Evolutionary conservation across 1,140 invertebrate species (phyloP), one percentile per base, ranked within the genome.

Genomic region (Maconellicoccus hirsutus): DNA sequence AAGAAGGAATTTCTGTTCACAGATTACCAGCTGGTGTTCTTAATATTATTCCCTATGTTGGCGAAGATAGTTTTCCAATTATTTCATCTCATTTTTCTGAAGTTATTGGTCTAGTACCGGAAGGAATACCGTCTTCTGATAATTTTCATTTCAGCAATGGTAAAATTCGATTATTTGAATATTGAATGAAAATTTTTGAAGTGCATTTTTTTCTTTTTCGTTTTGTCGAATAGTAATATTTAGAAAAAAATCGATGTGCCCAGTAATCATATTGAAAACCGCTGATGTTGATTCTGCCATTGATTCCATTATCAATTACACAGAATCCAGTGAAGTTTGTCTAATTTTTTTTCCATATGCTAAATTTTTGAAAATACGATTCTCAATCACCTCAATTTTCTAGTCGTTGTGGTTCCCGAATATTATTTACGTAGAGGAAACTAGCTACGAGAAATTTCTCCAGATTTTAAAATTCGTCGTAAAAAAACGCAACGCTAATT

Each of bases 371-470:
- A 66, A 22, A 23, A 3, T 4, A 66, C 3, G 19, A 12, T 66
- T 66, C 8, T 23, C 10, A 23, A 23, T 66, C 16, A 23, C 25
- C 10, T 66, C 3, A 59, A 19, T 4, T 59, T 14, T 22, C 25
- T n/a, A 66, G 61, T 3, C 16, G 16, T 16, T 66, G 6, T 66
- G 61, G 61, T 66, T 23, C 25, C 61, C 61, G 1, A 66, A 66
- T 66, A 8, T 66, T 3, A 66, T 66, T 16, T 66, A 66, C 61
- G 61, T 66, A 4, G 61, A 66, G 25, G 61, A 66, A 66, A 12
- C 61, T 23, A 23, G 8, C 25, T 66, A 66, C 61, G 61, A 66
- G 25, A 25, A 23, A 26, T 66, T 66, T 66, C 3, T 66, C 3
- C 2, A 66, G 25, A 6, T 12, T 25, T 66, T 66, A 19, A 16